Conservation (phyloP, 2,888 invertebrate genomes). For the Nebria brevicollis region DNA sequence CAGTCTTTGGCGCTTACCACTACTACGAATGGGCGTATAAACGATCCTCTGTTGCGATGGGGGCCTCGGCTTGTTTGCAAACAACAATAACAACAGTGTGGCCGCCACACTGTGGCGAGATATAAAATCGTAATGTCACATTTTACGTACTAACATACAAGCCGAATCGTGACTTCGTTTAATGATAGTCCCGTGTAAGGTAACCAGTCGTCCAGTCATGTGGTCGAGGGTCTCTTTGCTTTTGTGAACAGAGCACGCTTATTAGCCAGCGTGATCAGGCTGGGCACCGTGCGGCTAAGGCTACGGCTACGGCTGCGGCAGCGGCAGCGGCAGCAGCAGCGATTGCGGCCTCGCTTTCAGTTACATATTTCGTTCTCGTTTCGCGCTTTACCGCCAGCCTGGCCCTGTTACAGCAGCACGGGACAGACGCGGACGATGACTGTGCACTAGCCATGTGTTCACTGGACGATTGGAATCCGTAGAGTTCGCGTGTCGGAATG, state of each 20-base stretch:
- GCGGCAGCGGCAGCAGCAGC: too few relatives aligned
- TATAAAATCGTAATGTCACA: conserved; percentile 57
- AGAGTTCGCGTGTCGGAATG: conserved; percentile 57
- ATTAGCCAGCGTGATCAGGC: conserved; percentile 3
- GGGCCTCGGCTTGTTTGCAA: conserved; percentile 22
- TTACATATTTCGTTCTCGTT: conserved; percentile 5
- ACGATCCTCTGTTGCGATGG: conserved; percentile 18
- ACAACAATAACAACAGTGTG: conserved; percentile 25
- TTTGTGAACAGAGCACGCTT: background rate
- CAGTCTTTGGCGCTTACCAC: conserved; percentile 13
- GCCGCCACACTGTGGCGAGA: conserved; percentile 39
- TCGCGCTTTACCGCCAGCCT: conserved; percentile 5
- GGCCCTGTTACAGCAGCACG: background rate
- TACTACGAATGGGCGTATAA: conserved; percentile 22
- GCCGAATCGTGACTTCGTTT: conserved; percentile 57
- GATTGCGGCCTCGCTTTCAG: background rate
- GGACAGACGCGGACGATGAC: conserved; percentile 6
- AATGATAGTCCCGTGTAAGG: conserved; percentile 56
- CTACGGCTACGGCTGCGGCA: too few relatives aligned
- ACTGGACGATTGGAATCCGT: conserved; percentile 52
- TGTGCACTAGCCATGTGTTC: conserved; percentile 36
- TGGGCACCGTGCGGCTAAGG: background rate
- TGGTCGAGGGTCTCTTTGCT: conserved; percentile 27
- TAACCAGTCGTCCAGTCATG: conserved; percentile 53
- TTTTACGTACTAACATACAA: conserved; percentile 57